Percentiles rank a stretch among this genome's conserved stretches.
These are phyloP conservation scores for Eupithecia inturbata DNA, from an alignment of 2,888 invertebrate species.

Conservation along the genomic window DNA sequence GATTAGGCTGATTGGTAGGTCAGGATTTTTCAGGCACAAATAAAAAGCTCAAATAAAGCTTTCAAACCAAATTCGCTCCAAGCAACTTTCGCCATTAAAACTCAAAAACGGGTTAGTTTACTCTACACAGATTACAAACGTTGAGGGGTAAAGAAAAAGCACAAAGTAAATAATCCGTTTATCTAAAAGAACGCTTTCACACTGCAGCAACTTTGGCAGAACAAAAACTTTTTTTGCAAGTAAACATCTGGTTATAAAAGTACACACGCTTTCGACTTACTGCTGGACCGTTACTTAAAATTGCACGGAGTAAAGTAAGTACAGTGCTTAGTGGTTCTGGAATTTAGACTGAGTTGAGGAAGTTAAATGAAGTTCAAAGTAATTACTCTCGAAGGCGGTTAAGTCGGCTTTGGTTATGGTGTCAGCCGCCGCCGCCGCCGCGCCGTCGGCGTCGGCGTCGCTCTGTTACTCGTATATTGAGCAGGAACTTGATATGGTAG, in stretches of 20 bases:
- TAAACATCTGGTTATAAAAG: conserved; percentile 50
- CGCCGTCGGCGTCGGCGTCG: conserved; percentile 50
- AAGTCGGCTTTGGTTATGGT: conserved; percentile 70
- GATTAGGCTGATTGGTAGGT: not conserved
- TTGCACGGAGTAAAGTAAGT: conserved; percentile 77
- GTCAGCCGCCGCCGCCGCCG: conserved; percentile 61
- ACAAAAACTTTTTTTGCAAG: conserved; percentile 48
- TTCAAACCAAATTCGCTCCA: conserved; percentile 8
- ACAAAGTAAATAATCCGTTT: conserved; percentile 40
- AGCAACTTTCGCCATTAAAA: conserved; percentile 21
- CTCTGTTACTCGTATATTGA: conserved; percentile 54
- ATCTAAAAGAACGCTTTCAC: conserved; percentile 36
- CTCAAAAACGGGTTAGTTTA: conserved; percentile 16
- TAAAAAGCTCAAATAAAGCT: conserved; percentile 3
- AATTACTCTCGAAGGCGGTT: conserved; percentile 80
- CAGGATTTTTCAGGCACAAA: not conserved
- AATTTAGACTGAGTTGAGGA: conserved; percentile 78
- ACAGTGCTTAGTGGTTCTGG: conserved; percentile 75
- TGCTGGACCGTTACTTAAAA: conserved; percentile 73
- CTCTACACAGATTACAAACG: conserved; percentile 23
- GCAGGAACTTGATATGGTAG: conserved; percentile 55
- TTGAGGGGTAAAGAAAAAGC: conserved; percentile 27
- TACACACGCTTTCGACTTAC: conserved; percentile 59
- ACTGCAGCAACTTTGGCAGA: conserved; percentile 28
- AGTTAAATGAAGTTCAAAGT: conserved; percentile 81